Base-by-base conservation (phyloP, 2,888 invertebrate species). In the Acronicta leporina region DNA sequence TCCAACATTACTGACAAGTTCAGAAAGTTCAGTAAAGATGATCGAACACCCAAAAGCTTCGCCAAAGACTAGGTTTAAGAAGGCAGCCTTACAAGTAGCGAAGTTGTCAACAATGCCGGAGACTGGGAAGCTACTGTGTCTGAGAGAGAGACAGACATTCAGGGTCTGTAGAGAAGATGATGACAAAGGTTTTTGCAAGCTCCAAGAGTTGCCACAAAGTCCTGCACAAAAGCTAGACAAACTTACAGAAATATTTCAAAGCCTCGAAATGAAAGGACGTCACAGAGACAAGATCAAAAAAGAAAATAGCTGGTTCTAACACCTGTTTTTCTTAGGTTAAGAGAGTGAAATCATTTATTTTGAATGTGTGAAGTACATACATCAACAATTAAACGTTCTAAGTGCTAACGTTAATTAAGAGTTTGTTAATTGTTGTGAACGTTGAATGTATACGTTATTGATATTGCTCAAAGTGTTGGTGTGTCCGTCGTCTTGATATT, bases 251-350 rank as follows among this genome's bases (percentile, higher is more conserved):
- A 94, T 94, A 70, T 94, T 94, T 56, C 92, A 94, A 81, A 86
- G 80, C 47, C 79, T 94, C 9, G 93, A 94, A 49, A 88, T 92
- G 85, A 91, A 88, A 38, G 90, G 91, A 8, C 84, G 89, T 35
- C 87, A 90, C 60, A 86, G 89, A 70, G 91, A 92, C 42, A 91
- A 82, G 73, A 86, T 93, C 83, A 94, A 89, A 84, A 94, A 88
- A 75, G 94, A 90, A 69, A 91, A 95, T 77, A 93, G 92, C 83
- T 95, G 95, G 94, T 94, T 95, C 79, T 95, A 84, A 79, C 47
- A 33, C 9, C 15, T 13, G 47, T 13, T 38, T 48, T 70, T 15
- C 52, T 58, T 79, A 83, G 79, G 58, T 55, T 86, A 83, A 87
- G 87, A 81, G 80, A 83, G 83, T 80, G 77, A 54, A 65, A 57